Evolutionary conservation across 2,113 vertebrate genomes (phyloP), one percentile per base, ranked within the genome.

Genomic region (Henicopernis longicauda): DNA sequence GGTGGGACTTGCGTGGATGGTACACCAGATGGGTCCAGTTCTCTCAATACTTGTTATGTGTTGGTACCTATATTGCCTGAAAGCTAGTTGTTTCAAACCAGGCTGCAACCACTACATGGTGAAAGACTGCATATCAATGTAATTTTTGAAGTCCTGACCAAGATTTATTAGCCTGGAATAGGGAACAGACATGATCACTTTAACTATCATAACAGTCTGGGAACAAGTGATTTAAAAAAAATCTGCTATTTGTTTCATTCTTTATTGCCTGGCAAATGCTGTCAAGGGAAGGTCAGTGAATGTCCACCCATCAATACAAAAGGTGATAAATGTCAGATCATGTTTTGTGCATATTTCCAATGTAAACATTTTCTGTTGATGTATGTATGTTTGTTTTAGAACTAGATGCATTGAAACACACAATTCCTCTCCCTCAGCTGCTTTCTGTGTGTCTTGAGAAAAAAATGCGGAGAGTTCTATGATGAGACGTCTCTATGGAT

Each of bases 261-360:
- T 93, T 95, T 97, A 38, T 92, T 94, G 38, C 76, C 71, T 87
- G 71, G 62, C 50, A 82, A 96, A 89, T 57, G 78, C 86, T 97
- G 89, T 95, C 74, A 94, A 47, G 65, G 55, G 61, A 95, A 93
- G 95, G 96, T 96, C 26, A 66, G 59, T 54, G 47, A 59, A 85
- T 97, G 91, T 66, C 82, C 66, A 69, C 84, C 84, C 70, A 50
- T 89, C 86, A 92, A 23, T 86, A 76, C 31, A 82, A 73, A 82
- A 96, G 77, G 86, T 95, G 97, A 92, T 96, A 94, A 96, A 95
- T 93, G 90, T 95, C 86, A 90, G 91, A 81, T 97, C 36, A 42
- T 57, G 36, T 87, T 73, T 69, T 77, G 90, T 72, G 57, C 20
- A 8, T 23, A 63, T 93, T 91, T 93, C 47, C 54, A 87, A 79